Evolutionary conservation across 2,797 vertebrate genomes (phyloP).

Genomic region (Sebastes iracundus): DNA sequence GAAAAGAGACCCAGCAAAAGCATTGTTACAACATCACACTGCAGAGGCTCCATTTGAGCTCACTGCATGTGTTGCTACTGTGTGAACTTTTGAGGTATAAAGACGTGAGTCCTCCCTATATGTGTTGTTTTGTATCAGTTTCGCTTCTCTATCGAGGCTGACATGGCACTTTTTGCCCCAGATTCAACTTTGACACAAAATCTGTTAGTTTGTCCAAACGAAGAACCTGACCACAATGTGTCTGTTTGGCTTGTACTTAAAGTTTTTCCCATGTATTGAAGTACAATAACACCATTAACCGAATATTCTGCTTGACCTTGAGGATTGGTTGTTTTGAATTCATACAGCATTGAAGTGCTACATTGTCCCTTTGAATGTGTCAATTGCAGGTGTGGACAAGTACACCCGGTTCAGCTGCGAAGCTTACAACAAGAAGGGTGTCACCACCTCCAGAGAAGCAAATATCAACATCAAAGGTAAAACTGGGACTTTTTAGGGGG

Average conservation of each 20-base stretch:
- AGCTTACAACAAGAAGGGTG: conserved; percentile 90
- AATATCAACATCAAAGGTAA: conserved; percentile 94
- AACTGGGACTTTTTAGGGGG: background rate
- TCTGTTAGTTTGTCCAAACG: background rate
- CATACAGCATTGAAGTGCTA: background rate
- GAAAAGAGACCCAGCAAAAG: conserved; percentile 39
- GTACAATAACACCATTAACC: background rate
- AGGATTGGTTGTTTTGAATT: background rate
- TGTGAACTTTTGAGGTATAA: conserved; percentile 38
- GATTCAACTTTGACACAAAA: conserved; percentile 2
- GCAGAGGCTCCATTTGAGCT: conserved; percentile 29
- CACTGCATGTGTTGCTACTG: background rate
- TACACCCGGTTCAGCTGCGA: conserved; percentile 91
- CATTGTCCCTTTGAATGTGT: conserved; percentile 4
- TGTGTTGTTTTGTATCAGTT: background rate
- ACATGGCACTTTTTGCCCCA: background rate
- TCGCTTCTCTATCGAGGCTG: conserved; percentile 7
- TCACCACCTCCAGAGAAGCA: conserved; percentile 87
- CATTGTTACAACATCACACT: conserved; percentile 38
- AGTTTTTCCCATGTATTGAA: background rate
- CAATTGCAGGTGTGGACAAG: conserved; percentile 84
- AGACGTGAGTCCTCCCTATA: conserved; percentile 13
- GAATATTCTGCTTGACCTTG: conserved; percentile 11
- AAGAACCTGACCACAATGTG: background rate
- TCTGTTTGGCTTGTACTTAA: background rate